Evolutionary conservation across 2,113 vertebrate species (phyloP).

Genomic region (Harpagus bidentatus): DNA sequence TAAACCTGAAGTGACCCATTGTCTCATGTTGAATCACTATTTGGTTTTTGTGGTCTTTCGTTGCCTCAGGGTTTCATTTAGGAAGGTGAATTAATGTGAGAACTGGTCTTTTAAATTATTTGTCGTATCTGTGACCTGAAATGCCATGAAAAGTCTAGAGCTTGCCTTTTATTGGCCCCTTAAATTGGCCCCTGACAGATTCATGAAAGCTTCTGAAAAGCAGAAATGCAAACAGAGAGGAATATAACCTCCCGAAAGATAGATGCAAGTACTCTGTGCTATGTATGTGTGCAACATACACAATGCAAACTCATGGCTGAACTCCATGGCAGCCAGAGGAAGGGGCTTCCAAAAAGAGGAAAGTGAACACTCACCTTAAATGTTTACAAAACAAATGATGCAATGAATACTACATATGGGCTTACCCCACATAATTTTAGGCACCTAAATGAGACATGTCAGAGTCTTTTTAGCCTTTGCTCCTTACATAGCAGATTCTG

Average conservation of each 20-base stretch:
- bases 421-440: neutral
- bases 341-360: neutral
- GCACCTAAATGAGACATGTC: neutral
- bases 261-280: neutral
- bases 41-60: neutral
- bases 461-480: neutral
- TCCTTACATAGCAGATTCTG: neutral
- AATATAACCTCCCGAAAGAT: neutral
- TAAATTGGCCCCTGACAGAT: neutral
- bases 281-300: neutral
- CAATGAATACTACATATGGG: neutral
- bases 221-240: neutral
- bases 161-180: neutral
- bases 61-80: neutral
- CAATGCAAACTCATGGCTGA: neutral
- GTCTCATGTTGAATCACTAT: neutral
- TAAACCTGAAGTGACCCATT: conserved; percentile 10
- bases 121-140: neutral
- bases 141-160: neutral
- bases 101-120: neutral
- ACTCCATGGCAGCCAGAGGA: neutral
- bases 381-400: neutral
- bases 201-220: neutral
- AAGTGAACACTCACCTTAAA: neutral
- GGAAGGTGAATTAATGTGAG: neutral